Conservation (phyloP, 2,888 invertebrate genomes). For the Crioceris asparagi region DNA sequence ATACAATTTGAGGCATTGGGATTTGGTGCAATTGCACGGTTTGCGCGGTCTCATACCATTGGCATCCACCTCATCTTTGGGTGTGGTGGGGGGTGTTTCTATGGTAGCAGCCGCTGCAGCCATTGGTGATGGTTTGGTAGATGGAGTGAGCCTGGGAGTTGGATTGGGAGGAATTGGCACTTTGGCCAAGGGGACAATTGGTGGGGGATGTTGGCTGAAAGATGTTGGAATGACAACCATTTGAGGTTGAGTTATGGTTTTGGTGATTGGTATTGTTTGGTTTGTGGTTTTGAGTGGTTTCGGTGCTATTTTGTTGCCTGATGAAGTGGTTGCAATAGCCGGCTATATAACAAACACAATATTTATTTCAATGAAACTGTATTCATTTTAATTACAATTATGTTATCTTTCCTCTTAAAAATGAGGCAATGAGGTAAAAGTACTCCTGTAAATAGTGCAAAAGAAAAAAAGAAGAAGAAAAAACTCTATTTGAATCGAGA, state of each 20-base stretch:
- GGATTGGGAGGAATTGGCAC: constrained; percentile 13
- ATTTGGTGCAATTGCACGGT: constrained; percentile 98
- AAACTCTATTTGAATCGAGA: no score
- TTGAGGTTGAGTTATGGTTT: constrained; percentile 33
- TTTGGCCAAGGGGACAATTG: constrained; percentile 9
- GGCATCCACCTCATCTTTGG: constrained; percentile 18
- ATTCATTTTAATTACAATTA: no score
- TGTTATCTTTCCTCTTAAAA: no score
- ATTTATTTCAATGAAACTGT: background rate
- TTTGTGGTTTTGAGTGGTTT: constrained; percentile 24
- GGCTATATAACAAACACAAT: background rate
- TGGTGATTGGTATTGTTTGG: no score
- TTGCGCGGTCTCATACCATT: constrained; percentile 62
- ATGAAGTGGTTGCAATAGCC: background rate
- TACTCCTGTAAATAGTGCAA: no score
- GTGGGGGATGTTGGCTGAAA: constrained; percentile 6
- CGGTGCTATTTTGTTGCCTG: constrained; percentile 19
- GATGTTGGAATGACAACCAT: constrained; percentile 46
- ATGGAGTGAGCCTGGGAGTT: constrained; percentile 10
- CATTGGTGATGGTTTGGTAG: constrained; percentile 9
- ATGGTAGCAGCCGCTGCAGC: background rate
- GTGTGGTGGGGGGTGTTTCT: background rate
- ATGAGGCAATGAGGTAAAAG: no score
- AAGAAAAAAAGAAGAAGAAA: no score
- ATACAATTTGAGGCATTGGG: constrained; percentile 95